Base-by-base conservation (phyloP, 2,797 vertebrate genomes). In the Macropus fuliginosus region DNA sequence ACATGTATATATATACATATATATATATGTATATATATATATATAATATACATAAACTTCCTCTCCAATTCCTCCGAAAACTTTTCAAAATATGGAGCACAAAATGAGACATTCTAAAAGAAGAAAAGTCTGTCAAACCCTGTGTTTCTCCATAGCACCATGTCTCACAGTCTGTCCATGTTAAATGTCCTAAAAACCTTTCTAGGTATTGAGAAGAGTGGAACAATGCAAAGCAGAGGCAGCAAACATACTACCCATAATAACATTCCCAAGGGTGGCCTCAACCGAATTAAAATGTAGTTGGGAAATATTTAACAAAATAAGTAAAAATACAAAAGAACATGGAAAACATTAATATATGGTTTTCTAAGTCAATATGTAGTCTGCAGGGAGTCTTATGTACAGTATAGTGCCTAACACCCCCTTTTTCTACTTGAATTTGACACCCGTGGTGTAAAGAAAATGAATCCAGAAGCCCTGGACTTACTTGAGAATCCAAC, bases 61-160 rank as follows among this genome's bases (percentile, higher is more conserved):
- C 93, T 94, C 52, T 94, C 81, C 28, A 95, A 96, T 9, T 55
- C 24, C 52, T 81, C 96, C 24, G 46, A 29, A 74, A 92, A 46
- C 62, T 96, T 95, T 94, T 94, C n/a, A 96, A 91, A 90, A 56
- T 14, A 24, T 55, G 29, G 90, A 93, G 81, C 1, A 34, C 14
- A 46, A 50, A 89, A 59, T 97, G 91, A 95, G 94, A 93, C 55
- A 62, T 55, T 91, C 66, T 54, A 55, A 55, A 92, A 90, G 52
- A 81, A 81, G 24, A 81, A 81, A 10, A 54, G 93, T 18, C 40
- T 46, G 18, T 34, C 55, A 54, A 55, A 46, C 14, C 40, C 40
- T 54, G 31, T 46, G 34, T 46, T 40, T 81, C 40, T 46, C n/a
- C 11, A 96, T 66, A 40, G 27, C 2, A n/a, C 89, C 11, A 1